Evolutionary conservation across 2,888 invertebrate species (phyloP).

Genomic region (Chromoteleia sp.): DNA sequence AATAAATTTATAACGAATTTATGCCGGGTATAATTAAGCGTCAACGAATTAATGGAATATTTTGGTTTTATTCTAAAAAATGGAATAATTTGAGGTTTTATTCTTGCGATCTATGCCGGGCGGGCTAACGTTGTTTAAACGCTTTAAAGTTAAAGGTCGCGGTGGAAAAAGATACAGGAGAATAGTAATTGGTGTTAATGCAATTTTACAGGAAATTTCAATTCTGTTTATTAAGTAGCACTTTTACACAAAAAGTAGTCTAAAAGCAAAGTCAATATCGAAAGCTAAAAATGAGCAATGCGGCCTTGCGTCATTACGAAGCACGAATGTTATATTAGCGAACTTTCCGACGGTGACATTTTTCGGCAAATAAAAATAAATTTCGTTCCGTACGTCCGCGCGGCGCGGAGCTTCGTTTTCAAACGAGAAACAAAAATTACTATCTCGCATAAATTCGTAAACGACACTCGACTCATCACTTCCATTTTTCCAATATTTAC

Average conservation of each 20-base stretch:
- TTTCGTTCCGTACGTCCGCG: background rate
- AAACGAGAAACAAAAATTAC: conserved; percentile 24
- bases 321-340: conserved; percentile 22
- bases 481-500: conserved; percentile 63
- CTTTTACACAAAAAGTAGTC: background rate
- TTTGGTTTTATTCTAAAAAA: no score
- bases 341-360: conserved; percentile 10
- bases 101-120: background rate
- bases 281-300: conserved; percentile 20
- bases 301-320: background rate
- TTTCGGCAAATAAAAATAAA: conserved; percentile 35
- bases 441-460: conserved; percentile 54
- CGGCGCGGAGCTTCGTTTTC: background rate
- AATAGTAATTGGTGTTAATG: conserved; percentile 31
- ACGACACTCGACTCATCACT: conserved; percentile 62
- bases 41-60: no score
- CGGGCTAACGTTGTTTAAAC: background rate
- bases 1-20: no score
- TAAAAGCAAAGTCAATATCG: conserved; percentile 23
- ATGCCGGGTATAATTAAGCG: no score
- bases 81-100: conserved; percentile 1
- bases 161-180: background rate
- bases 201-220: conserved; percentile 31
- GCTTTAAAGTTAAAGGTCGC: conserved; percentile 1
- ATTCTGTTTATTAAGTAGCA: conserved; percentile 21